Evolutionary conservation across 1,140 invertebrate species (phyloP), one percentile per base, ranked within the genome.

Genomic region (Aporrectodea caliginosa): DNA sequence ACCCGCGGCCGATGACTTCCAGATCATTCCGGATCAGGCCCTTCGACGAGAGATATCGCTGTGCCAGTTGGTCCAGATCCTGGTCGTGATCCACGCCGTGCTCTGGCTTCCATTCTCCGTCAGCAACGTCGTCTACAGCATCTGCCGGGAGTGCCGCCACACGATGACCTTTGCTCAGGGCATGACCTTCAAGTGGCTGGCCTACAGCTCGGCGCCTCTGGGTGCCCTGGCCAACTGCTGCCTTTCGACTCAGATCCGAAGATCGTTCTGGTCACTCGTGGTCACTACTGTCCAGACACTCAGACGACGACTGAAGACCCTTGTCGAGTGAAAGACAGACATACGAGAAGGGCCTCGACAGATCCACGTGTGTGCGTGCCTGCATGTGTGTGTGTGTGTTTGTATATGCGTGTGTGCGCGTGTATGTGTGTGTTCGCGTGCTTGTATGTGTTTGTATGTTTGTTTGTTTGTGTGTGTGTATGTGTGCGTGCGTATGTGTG

Each of bases 181-280:
- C 32, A 58, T 79, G 35, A 79, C 78, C 35, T 79, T 79, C 78
- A 77, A 76, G 73, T 79, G 78, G 78, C 31, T 79, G 34, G 78
- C 78, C 43, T 79, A 79, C 33, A 16, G 30, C 29, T 77, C 73
- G 1, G 73, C 78, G 2, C 16, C 43, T 16, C 27, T 76, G 14
- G 35, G 35, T 43, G 29, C 33, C 29, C 14, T 76, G 1, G 27
- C 35, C 22, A 34, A 33, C 73, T 34, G 31, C 32, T 34, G 43
- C 43, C 22, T 6, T 22, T 22, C 22, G 43, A 58, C 22, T 22
- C 43, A 6, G 6, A 58, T 58, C 43, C 43, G 43, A 58, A 58
- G 43, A 22, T 58, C 43, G 22, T 58, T n/a, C n/a, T n/a, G n/a
- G n/a, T n/a, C n/a, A n/a, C n/a, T n/a, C n/a, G n/a, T n/a, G n/a